A percentile compares a stretch with the other conserved stretches of the same genome.
Conservation (phyloP, 2,113 vertebrate species). For the Burhinus bistriatus region DNA sequence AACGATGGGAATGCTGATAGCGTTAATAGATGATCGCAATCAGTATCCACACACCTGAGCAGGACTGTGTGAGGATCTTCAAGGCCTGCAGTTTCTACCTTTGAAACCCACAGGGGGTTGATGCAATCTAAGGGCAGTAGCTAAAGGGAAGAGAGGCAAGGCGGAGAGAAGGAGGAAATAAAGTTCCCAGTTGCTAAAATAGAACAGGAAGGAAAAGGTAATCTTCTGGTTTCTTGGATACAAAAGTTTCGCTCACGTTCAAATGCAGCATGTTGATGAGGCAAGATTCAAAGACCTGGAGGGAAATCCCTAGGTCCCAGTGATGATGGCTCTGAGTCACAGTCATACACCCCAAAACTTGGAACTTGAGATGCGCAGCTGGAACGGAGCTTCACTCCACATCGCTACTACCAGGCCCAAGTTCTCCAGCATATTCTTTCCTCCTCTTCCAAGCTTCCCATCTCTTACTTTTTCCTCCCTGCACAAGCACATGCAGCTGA, state of each 20-base stretch:
- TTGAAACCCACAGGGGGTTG: conserved; percentile 28
- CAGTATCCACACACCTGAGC: conserved; percentile 65
- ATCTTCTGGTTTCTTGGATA: conserved; percentile 16
- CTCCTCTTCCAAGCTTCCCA: not conserved
- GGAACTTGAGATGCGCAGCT: not conserved
- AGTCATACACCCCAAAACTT: not conserved
- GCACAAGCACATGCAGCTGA: not conserved
- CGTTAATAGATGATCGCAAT: conserved; percentile 44
- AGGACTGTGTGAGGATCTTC: conserved; percentile 4
- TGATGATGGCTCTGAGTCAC: not conserved
- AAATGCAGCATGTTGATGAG: not conserved
- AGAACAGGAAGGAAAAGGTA: conserved; percentile 57
- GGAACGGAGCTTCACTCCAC: not conserved
- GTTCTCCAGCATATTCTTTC: not conserved
- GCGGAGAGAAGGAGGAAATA: conserved; percentile 30
- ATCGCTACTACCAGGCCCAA: not conserved
- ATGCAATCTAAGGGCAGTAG: conserved; percentile 42
- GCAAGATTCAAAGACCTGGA: conserved; percentile 9
- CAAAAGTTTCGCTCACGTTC: not conserved
- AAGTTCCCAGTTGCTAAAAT: conserved; percentile 38
- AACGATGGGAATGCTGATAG: conserved; percentile 54
- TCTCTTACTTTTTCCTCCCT: not conserved
- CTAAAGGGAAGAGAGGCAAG: conserved; percentile 24
- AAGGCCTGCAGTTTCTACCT: conserved; percentile 47
- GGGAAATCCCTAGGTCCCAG: conserved; percentile 9